Evolutionary conservation across 2,113 vertebrate genomes (phyloP).

Genomic region (Megaceryle torquata): DNA sequence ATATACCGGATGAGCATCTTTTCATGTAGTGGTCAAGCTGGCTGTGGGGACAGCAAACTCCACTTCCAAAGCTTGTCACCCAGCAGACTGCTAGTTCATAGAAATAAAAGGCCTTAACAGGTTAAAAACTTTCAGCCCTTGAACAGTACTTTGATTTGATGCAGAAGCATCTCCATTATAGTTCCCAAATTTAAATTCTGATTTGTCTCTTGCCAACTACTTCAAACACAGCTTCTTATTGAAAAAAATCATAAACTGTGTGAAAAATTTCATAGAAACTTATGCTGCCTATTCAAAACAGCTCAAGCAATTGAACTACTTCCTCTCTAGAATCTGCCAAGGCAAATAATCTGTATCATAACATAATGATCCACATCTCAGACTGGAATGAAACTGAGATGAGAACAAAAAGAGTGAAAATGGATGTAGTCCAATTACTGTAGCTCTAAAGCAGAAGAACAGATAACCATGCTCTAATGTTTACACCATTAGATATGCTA

Average conservation of each 20-base stretch:
- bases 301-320: conserved; percentile 6
- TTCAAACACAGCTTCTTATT: not conserved
- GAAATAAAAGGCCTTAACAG: not conserved
- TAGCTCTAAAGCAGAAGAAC: not conserved
- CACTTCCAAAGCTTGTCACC: not conserved
- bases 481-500: not conserved
- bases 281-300: not conserved
- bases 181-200: not conserved
- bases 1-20: not conserved
- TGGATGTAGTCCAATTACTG: not conserved
- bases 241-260: not conserved
- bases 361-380: conserved; percentile 14
- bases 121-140: not conserved
- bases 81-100: not conserved
- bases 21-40: not conserved
- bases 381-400: not conserved
- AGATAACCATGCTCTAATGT: not conserved
- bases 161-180: not conserved
- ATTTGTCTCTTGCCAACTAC: not conserved
- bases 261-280: not conserved
- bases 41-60: not conserved
- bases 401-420: not conserved
- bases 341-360: not conserved
- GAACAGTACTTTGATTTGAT: not conserved
- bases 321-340: not conserved